Base-by-base conservation (phyloP, 2,797 vertebrate genomes). In the Gymnopithys bicolor region DNA sequence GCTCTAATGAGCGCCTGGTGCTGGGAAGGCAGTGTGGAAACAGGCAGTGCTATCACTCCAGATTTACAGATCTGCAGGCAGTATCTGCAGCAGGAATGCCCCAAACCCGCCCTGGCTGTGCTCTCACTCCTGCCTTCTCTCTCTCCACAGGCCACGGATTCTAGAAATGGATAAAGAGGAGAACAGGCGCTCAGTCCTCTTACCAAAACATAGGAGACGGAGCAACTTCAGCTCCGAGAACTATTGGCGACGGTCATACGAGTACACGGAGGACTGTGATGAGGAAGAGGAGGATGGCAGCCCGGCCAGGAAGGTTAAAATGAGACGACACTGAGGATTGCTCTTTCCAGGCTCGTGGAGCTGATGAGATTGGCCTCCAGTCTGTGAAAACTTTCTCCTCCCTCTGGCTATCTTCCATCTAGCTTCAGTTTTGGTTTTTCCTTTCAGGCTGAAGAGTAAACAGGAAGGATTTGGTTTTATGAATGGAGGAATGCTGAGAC, bases 101-200 rank as follows among this genome's bases (percentile, higher is more conserved):
- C 21, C 5, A 24, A n/a, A 56, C 58, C 58, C 1, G 0, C 1
- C 0, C 0, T 7, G 70, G 43, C 1, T 35, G 58, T 16, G 53
- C 74, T 59, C 76, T 75, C 71, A 84, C 62, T 46, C 27, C 51
- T 37, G 33, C 21, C 74, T 19, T 24, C 30, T 41, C 43, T 77
- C 58, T 53, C 46, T 74, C 82, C 13, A 2, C 91, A 99, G 99
- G 97, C 99, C 99, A 27, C 98, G 99, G 55, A 97, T 99, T 91
- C 98, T 99, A 58, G 99, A 99, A 97, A 99, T 99, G 99, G 99
- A 99, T 97, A 99, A 99, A 96, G 99, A 99, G 93, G 99, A 99
- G 97, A 99, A 99, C 97, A 98, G 99, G 85, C 98, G 98, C 52
- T 99, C 99, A 1, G 98, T 98, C 87, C 97, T 98, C 90, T 97